Evolutionary conservation across 1,140 invertebrate species (phyloP).

Genomic region (Drosophila sechellia): DNA sequence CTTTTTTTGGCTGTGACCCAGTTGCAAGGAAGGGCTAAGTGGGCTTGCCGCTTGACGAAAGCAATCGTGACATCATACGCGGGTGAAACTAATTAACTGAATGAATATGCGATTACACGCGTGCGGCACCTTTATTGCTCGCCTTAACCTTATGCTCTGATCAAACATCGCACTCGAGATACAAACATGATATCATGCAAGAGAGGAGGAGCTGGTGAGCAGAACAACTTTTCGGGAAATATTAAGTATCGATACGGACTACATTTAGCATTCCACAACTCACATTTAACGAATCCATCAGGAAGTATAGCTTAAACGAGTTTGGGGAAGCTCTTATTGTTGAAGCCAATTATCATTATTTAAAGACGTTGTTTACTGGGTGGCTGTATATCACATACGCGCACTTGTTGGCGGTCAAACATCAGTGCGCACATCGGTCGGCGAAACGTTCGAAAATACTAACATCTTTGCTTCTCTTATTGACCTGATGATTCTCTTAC

Average conservation of each 20-base stretch:
- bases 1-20: constrained; percentile 34
- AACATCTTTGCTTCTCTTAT: neutral
- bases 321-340: neutral
- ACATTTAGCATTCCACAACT: neutral
- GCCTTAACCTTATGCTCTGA: constrained; percentile 12
- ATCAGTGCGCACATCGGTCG: too few species aligned
- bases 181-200: constrained; percentile 25
- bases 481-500: constrained; percentile 34
- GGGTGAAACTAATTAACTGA: constrained; percentile 64
- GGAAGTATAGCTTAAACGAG: neutral
- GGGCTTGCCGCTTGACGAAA: constrained; percentile 20
- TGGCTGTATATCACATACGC: neutral
- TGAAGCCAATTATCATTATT: too few species aligned
- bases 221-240: neutral
- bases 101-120: constrained; percentile 56
- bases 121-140: constrained; percentile 29
- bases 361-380: neutral
- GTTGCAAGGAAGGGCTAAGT: constrained; percentile 35
- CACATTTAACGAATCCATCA: neutral
- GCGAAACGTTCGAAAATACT: too few species aligned
- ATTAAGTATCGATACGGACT: neutral
- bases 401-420: neutral
- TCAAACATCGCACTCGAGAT: constrained; percentile 18
- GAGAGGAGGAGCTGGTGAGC: constrained; percentile 2
- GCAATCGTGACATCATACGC: constrained; percentile 60